Evolutionary conservation across 2,888 invertebrate species (phyloP), one percentile per base, ranked within the genome.

Genomic region (Noctua comes): DNA sequence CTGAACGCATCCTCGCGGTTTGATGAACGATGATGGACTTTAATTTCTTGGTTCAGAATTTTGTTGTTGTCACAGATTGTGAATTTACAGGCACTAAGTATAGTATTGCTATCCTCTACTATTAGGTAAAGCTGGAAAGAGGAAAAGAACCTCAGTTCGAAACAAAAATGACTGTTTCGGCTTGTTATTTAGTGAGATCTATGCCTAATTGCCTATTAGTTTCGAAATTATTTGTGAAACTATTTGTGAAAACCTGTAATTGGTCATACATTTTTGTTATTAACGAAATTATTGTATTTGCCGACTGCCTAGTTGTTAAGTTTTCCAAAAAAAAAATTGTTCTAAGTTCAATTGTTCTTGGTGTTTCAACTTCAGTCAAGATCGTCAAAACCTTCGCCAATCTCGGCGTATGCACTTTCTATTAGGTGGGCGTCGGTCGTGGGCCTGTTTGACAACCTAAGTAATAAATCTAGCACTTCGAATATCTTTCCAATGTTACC

Each of bases 361-460:
- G 36, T 36, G 36, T 68, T 48, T 68, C 48, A 46, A 77, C 8
- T 27, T 46, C 7, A 31, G 31, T 5, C 7, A 59, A 27, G 10
- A 77, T 48, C 16, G 48, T 77, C 21, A 59, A 77, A 24, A 3
- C 68, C 68, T 27, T 59, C 68, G 40, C 18, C 13, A 24, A 3
- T 59, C 18, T 27, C 3, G 46, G 36, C 11, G 2, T 1, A 1
- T 40, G 27, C 57, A 4, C 77, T 77, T 77, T 77, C 68, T 68
- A 40, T 46, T 68, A 36, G 0, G 77, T 77, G 57, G 57, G 57
- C 2, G 64, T 2, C 5, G 13, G n/a, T 57, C 3, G 40, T 46
- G 18, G 24, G 2, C 40, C 57, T 31, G 77, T 77, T 77, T 40
- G 8, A 3, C 27, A 46, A 54, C 13, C 8, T 16, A 48, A 2